Evolutionary conservation across 2,888 invertebrate genomes (phyloP), one percentile per base, ranked within the genome.

Genomic region (Lampropteryx suffumata): DNA sequence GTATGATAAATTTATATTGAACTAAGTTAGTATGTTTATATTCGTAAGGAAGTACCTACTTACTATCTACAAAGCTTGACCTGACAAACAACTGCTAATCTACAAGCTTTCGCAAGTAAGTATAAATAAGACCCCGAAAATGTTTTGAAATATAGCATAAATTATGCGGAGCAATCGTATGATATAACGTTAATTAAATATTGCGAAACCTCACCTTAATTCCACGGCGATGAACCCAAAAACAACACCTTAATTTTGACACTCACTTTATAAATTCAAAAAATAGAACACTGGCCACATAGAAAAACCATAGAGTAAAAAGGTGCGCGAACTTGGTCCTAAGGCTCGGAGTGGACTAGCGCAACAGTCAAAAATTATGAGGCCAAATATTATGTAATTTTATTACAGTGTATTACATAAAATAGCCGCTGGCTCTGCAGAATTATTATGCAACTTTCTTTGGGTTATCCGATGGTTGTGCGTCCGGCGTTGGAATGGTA

Each of bases 371-470:
- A 87, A 17, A 85, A 82, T 85, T 46, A 81, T 84, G 84, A 84
- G 86, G 85, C 78, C 85, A 76, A 84, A 74, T 71, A 69, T 87
- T 86, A 76, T 77, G 73, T 74, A 86, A 88, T 70, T 74, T 81
- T 79, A 80, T 87, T 84, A 82, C 85, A 76, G 74, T 70, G 75
- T 81, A 82, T 88, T 88, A 86, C 82, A 86, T 86, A 88, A 87
- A 84, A 82, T 77, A 63, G 82, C 84, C 80, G 79, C 61, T 73
- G 78, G 84, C 41, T 28, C 27, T 28, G 27, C 29, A 29, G 77
- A 21, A 33, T 17, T 34, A 49, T 57, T 57, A 50, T 57, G 71
- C 72, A 58, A 73, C 71, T 53, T 59, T 82, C 7, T 83, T 76
- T 77, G 68, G 77, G 76, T 73, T 79, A 74, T 69, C 59, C 67